These are phyloP conservation scores for Stomorhina lunata DNA, from an alignment of 2,888 invertebrate genomes.

Conservation along the genomic window DNA sequence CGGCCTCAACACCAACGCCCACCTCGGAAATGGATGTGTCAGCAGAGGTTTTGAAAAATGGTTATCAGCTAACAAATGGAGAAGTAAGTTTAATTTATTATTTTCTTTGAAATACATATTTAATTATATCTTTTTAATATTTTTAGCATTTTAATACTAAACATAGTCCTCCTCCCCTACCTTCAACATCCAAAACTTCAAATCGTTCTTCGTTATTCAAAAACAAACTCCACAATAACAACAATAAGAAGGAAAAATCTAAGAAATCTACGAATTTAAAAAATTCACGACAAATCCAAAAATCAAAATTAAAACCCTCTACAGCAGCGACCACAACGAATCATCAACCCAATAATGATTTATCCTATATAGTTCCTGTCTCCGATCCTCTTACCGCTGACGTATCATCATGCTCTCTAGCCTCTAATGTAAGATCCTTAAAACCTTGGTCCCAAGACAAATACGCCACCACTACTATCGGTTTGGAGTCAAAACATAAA, in stretches of 20 bases:
- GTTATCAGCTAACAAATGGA: constrained; percentile 67
- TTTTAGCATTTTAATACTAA: constrained; percentile 24
- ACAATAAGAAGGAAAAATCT: constrained; percentile 55
- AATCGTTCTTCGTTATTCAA: constrained; percentile 41
- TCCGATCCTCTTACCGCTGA: constrained; percentile 68
- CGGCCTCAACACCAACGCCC: constrained; percentile 75
- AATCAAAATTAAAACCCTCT: constrained; percentile 30
- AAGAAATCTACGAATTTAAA: constrained; percentile 54
- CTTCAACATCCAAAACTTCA: constrained; percentile 58
- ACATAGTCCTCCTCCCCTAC: too few relatives aligned
- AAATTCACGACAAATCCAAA: constrained; percentile 34
- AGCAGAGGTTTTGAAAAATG: constrained; percentile 71
- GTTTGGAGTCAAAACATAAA: constrained; percentile 71
- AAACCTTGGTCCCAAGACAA: constrained; percentile 68
- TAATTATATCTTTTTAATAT: too few relatives aligned
- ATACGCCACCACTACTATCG: constrained; percentile 33
- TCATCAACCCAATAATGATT: constrained; percentile 60
- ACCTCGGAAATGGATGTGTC: constrained; percentile 74
- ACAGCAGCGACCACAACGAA: constrained; percentile 38
- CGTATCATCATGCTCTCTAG: constrained; percentile 64
- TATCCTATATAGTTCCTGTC: constrained; percentile 76
- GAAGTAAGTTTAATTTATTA: constrained; percentile 25
- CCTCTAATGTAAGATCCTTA: constrained; percentile 58
- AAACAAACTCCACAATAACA: constrained; percentile 43
- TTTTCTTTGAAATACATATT: background rate